phyloP scores from a whole-genome alignment of 37 sponge, comb jelly and placozoan species.

The Lycopodina hypogea region DNA sequence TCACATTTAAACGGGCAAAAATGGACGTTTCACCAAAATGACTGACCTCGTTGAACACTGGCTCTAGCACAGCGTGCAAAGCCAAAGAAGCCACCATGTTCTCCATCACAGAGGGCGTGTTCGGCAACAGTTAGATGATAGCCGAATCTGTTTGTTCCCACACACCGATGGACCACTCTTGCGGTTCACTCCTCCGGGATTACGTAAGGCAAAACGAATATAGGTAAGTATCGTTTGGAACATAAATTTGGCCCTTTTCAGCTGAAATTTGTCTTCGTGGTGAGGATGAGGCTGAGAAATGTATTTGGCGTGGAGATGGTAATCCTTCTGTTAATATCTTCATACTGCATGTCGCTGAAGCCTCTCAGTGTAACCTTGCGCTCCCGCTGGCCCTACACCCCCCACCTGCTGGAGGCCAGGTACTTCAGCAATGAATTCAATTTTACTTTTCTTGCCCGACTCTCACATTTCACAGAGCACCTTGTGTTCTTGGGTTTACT shows the following conservation, averaged over 20 bases:
- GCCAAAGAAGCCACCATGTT: constrained; percentile 74
- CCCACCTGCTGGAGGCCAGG: constrained; percentile 84
- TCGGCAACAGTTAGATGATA: too few species aligned
- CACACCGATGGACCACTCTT: too few species aligned
- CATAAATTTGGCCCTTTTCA: background rate
- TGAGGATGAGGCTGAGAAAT: background rate
- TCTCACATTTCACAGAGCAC: too few species aligned
- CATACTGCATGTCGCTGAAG: background rate
- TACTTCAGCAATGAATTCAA: constrained; percentile 10
- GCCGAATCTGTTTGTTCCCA: too few species aligned
- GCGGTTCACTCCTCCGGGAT: too few species aligned
- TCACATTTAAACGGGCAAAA: background rate
- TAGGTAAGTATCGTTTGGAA: background rate
- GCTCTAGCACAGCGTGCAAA: constrained; percentile 78
- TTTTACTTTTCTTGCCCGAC: too few species aligned
- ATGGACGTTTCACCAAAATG: background rate
- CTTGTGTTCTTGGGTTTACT: too few species aligned
- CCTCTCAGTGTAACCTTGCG: constrained; percentile 43
- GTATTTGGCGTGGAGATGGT: background rate
- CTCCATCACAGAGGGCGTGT: background rate
- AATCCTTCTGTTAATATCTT: background rate
- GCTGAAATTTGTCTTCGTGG: background rate
- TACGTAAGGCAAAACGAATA: too few species aligned
- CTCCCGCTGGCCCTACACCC: constrained; percentile 73
- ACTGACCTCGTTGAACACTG: constrained; percentile 74